A percentile compares a stretch with the other conserved stretches of the same genome.
Evolutionary conservation across 2,888 invertebrate genomes (phyloP).

Genomic region (Sepioteuthis lessoniana): DNA sequence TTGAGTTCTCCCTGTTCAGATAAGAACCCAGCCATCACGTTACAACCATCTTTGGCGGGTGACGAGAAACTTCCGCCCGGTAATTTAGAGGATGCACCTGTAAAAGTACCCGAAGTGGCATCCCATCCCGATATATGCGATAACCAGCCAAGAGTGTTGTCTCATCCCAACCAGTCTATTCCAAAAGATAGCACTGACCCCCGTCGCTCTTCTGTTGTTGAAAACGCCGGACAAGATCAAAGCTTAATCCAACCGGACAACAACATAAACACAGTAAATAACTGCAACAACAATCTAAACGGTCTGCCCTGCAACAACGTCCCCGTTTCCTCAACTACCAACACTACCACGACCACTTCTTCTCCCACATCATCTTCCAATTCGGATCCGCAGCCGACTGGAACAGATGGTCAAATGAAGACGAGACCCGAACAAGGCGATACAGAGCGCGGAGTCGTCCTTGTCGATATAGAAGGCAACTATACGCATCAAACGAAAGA

Average conservation of each 20-base stretch:
- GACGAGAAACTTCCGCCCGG: neutral
- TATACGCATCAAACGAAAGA: slow-evolving; percentile 40
- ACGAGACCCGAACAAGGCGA: neutral
- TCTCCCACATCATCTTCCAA: neutral
- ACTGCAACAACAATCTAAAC: slow-evolving; percentile 5
- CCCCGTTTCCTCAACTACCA: neutral
- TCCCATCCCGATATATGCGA: neutral
- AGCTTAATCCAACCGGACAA: neutral
- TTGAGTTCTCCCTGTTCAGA: slow-evolving; percentile 38
- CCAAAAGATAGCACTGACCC: neutral
- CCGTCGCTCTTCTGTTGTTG: neutral
- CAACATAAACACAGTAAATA: neutral
- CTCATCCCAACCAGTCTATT: neutral
- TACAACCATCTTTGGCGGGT: neutral
- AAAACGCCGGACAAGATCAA: neutral
- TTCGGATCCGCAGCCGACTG: neutral
- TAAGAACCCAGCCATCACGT: slow-evolving; percentile 6
- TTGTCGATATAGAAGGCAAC: slow-evolving; percentile 37
- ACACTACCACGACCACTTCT: neutral
- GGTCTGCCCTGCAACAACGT: neutral
- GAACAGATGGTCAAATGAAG: neutral
- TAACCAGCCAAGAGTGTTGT: neutral
- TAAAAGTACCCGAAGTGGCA: neutral
- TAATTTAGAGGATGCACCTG: neutral
- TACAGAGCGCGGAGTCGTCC: slow-evolving; percentile 2